Evolutionary conservation across 2,113 vertebrate genomes (phyloP).

Genomic region (Istiophorus platypterus): DNA sequence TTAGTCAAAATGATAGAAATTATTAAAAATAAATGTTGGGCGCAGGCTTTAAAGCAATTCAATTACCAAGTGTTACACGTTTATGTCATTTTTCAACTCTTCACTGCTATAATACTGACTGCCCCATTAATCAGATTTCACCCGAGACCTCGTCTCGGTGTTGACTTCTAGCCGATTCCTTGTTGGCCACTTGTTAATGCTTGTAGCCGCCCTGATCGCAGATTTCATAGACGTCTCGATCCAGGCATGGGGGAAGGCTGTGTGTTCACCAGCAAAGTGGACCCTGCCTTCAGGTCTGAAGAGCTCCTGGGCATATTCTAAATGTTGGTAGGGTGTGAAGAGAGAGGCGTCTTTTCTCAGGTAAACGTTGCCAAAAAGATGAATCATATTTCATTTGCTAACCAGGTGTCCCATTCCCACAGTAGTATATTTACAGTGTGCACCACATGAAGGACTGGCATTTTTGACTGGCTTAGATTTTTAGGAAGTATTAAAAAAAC

Average conservation of each 20-base stretch:
- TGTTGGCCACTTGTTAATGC: slow-evolving; percentile 74
- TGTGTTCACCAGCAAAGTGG: slow-evolving; percentile 87
- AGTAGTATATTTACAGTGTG: neutral
- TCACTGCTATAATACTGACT: neutral
- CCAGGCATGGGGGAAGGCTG: slow-evolving; percentile 84
- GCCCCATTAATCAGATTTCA: neutral
- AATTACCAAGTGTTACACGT: neutral
- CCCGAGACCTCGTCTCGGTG: slow-evolving; percentile 10
- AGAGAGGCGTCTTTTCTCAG: slow-evolving; percentile 73
- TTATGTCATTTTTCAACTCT: neutral
- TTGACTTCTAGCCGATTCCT: too few species aligned
- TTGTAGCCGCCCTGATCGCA: slow-evolving; percentile 74
- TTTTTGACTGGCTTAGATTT: neutral
- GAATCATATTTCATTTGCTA: too few species aligned
- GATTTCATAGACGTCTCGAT: slow-evolving; percentile 87
- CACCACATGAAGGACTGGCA: neutral
- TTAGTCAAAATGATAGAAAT: neutral
- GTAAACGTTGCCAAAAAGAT: too few species aligned
- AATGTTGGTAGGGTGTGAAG: slow-evolving; percentile 85
- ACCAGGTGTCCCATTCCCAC: neutral
- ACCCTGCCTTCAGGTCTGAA: slow-evolving; percentile 76
- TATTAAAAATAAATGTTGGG: neutral
- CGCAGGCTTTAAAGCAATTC: neutral
- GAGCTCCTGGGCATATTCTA: slow-evolving; percentile 68
- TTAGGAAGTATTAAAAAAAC: too few species aligned